phyloP scores from a whole-genome alignment of 1,140 invertebrate genomes.

The Chionoecetes opilio region DNA sequence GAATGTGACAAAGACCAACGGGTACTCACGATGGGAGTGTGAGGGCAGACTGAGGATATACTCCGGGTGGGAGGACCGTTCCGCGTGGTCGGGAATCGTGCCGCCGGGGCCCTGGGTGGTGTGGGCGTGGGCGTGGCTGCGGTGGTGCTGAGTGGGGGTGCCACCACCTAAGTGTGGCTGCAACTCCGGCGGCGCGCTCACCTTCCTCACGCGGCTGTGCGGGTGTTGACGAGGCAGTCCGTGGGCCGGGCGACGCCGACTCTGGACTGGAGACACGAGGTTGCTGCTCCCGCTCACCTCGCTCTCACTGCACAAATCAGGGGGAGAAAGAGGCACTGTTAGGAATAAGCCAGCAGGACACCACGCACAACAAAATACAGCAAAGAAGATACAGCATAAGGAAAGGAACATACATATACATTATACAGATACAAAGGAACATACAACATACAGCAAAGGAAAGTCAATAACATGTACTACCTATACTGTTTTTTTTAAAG shows the following conservation, averaged over 20 bases:
- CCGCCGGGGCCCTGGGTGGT: constrained; percentile 61
- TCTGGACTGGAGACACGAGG: constrained; percentile 78
- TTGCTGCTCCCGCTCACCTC: constrained; percentile 79
- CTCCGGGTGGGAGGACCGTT: constrained; percentile 72
- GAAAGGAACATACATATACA: too few relatives aligned
- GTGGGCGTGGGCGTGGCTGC: constrained; percentile 54
- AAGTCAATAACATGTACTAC: too few relatives aligned
- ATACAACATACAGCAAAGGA: too few relatives aligned
- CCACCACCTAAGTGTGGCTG: constrained; percentile 76
- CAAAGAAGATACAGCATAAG: too few relatives aligned
- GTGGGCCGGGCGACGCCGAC: constrained; percentile 73
- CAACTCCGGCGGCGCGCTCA: constrained; percentile 81
- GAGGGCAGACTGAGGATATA: constrained; percentile 73
- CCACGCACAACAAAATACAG: too few relatives aligned
- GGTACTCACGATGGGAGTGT: constrained; percentile 70
- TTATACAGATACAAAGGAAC: too few relatives aligned
- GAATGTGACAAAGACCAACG: too few relatives aligned
- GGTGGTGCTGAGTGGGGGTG: constrained; percentile 39
- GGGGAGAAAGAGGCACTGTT: neutral
- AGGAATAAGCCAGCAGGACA: too few relatives aligned
- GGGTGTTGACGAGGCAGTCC: constrained; percentile 77
- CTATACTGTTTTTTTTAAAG: too few relatives aligned
- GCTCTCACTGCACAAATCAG: constrained; percentile 78
- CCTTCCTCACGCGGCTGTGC: constrained; percentile 79
- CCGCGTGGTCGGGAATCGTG: constrained; percentile 77